Base-by-base conservation (phyloP, 2,113 vertebrate genomes). In the Crotalus viridis region DNA sequence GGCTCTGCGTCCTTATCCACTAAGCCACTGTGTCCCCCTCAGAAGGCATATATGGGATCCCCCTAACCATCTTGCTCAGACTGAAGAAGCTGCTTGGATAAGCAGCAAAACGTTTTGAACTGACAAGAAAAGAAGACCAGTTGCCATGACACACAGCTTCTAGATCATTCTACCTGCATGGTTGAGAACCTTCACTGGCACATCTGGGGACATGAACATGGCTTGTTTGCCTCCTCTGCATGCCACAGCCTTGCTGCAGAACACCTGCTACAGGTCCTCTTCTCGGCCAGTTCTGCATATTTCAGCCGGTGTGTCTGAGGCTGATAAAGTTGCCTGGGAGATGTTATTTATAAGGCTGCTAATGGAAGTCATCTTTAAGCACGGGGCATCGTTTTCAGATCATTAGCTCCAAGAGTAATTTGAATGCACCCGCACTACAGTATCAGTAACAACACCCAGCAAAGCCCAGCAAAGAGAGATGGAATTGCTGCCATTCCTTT, bases 331-430 rank as follows among this genome's bases (percentile, higher is more conserved):
- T 94, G 93, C 91, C 95, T 94, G 28, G 61, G 89, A 93, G 87
- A 54, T 91, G 74, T 89, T 93, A 89, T 8, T 94, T 93, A 61
- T 92, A 52, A 92, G 1, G 61, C 54, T 56, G 93, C 55, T 95
- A 93, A 93, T 22, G 9, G 88, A 21, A 39, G 88, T 96, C 87
- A 54, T 85, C 92, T 92, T 93, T 51, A 91, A 95, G 94, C 90
- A 56, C 46, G 7, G 46, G 51, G 81, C 52, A 93, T 94, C 93
- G 85, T 90, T 95, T 91, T 91, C 93, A 94, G 91, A 69, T 93
- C 92, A 93, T 95, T 95, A 95, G 85, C 74, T 90, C 64, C 0
- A 0, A 0, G 26, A 92, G 94, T 87, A 52, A 93, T 69, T 56
- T 15, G 39, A 39, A 90, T 26, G 39, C 85, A 92, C 3, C 96